Conservation (phyloP, 2,888 invertebrate genomes). For the Drosophila parthenogenetica region DNA sequence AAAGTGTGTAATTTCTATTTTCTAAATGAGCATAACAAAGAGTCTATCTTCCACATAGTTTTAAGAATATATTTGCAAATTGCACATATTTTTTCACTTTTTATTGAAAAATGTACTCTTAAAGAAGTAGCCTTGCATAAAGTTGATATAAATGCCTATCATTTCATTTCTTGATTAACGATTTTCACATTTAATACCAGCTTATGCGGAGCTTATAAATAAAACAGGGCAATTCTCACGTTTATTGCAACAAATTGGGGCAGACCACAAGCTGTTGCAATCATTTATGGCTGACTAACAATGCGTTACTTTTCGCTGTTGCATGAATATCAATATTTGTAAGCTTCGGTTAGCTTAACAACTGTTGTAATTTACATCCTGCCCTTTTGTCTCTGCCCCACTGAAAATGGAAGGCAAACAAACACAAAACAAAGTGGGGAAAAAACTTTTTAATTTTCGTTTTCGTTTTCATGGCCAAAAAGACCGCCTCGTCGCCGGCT, state of each 20-base stretch:
- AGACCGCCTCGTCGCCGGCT: conserved; percentile 17
- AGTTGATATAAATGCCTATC: no score
- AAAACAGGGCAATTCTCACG: neutral
- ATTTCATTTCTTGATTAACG: no score
- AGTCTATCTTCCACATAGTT: no score
- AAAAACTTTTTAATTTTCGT: conserved; percentile 74
- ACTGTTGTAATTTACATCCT: conserved; percentile 71
- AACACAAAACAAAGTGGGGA: conserved; percentile 33
- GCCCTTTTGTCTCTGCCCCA: neutral
- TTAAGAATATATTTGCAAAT: no score
- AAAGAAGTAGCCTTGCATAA: no score
- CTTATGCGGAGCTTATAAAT: conserved; percentile 27
- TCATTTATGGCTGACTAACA: neutral
- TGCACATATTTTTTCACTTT: no score
- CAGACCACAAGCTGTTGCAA: conserved; percentile 68
- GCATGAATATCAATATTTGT: conserved; percentile 75
- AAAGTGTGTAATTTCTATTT: no score
- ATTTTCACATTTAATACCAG: neutral
- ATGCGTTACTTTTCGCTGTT: conserved; percentile 47
- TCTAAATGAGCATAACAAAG: no score
- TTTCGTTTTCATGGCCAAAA: conserved; percentile 67
- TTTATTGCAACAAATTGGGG: conserved; percentile 25
- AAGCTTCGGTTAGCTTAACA: conserved; percentile 58
- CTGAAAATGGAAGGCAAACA: conserved; percentile 18
- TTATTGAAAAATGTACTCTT: no score